Evolutionary conservation across 2,113 vertebrate genomes (phyloP).

Genomic region (Oncorhynchus tshawytscha): DNA sequence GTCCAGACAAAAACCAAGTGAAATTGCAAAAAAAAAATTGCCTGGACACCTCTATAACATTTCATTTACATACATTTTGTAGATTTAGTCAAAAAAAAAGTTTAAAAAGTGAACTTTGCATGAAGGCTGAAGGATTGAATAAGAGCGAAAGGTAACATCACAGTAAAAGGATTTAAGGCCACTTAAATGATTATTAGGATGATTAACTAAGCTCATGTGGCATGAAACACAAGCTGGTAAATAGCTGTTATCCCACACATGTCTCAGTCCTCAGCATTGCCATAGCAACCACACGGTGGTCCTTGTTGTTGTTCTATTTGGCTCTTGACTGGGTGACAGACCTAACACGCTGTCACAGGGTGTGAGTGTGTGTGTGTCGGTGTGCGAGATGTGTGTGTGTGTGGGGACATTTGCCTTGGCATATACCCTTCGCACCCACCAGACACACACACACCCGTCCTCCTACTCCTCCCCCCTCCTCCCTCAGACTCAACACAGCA

Average conservation of each 20-base stretch:
- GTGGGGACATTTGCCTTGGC: constrained; percentile 43
- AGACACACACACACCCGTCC: constrained; percentile 2
- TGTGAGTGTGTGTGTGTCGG: constrained; percentile 1
- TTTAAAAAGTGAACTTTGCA: too few species aligned
- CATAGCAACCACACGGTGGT: not conserved
- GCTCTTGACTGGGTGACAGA: not conserved
- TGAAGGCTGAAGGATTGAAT: not conserved
- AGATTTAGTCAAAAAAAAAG: too few species aligned
- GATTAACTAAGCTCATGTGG: not conserved
- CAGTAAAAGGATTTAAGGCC: not conserved
- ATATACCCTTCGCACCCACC: not conserved
- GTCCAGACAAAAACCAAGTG: too few species aligned
- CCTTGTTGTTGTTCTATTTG: not conserved
- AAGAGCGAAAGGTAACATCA: not conserved
- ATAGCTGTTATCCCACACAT: not conserved
- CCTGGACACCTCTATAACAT: too few species aligned
- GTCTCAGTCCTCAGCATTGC: constrained; percentile 1
- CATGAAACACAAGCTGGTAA: not conserved
- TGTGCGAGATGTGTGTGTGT: constrained; percentile 21
- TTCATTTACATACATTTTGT: too few species aligned
- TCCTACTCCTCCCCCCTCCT: constrained; percentile 4
- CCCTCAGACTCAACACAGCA: not conserved
- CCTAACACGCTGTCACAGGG: constrained; percentile 13
- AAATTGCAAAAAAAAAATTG: too few species aligned
- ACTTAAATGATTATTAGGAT: too few species aligned